Base-by-base conservation (phyloP, 2,797 vertebrate species). In the Stomatorhinus walkeri region DNA sequence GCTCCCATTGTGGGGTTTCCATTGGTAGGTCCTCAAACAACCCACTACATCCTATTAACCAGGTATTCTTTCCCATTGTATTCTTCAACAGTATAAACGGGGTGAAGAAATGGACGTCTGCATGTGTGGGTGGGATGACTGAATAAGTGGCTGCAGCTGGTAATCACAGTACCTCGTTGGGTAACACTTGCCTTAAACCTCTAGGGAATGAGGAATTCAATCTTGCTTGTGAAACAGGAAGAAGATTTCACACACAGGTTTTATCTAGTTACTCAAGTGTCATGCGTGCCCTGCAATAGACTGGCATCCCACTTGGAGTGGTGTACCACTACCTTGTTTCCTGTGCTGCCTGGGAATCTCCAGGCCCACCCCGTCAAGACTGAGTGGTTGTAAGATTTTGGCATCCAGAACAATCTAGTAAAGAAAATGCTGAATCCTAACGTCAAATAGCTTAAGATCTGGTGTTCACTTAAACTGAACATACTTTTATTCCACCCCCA, bases 1-100 rank as follows among this genome's bases (percentile, higher is more conserved):
- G 97, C 0, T 98, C 97, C 64, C 97, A 98, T 93, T 97, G 97
- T 3, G 97, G 97, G 0, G 90, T 97, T 14, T 98, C 97, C 1
- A 95, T 96, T 2, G 97, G 97, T 98, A 94, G 93, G 96, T 8
- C 86, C 28, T 72, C 68, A 72, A 72, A 36, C 68, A 40, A 36
- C 68, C 68, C 5, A 36, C 28, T 72, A 36, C 28, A 36, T 36
- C 28, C 64, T 72, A 72, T 36, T 16, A 36, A 72, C 64, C 10
- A 6, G 64, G 12, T 36, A 32, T 46, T 81, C 8, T 81, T 7
- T 22, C 0, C 28, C 24, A 22, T 59, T 22, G 7, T 22, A 22
- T n/a, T n/a, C 7, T 59, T 68, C 24, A 68, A 68, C 10, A 1
- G 2, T 22, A 68, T 68, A 28, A 68, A 68, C 36, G 19, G 8